Evolutionary conservation across 53 echinoderm and acorn worm species (phyloP).

Genomic region (Stichopus horrens): DNA sequence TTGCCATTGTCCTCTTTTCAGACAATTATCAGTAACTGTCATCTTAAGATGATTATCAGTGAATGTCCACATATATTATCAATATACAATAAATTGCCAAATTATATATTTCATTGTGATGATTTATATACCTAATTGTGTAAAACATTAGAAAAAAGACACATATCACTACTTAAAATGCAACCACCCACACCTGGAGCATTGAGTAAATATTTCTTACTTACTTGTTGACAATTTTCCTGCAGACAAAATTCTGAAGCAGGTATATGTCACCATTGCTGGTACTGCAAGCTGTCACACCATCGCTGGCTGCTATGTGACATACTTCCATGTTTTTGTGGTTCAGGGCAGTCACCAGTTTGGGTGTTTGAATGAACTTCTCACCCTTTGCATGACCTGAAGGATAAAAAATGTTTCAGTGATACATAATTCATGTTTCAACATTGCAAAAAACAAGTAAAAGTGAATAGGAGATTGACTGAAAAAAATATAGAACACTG

Average conservation of each 20-base stretch:
- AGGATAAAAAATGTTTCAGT: not conserved
- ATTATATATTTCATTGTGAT: too few species aligned
- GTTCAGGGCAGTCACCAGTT: conserved; percentile 78
- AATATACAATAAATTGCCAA: not conserved
- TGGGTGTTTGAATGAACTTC: conserved; percentile 61
- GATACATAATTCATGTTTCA: too few species aligned
- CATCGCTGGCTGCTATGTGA: conserved; percentile 78
- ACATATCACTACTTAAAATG: too few species aligned
- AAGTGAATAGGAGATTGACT: too few species aligned
- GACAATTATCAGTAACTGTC: too few species aligned
- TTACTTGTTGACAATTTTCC: conserved; percentile 97
- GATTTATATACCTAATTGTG: too few species aligned
- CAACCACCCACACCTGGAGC: too few species aligned
- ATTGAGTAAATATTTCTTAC: conserved; percentile 7
- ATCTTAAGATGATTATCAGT: too few species aligned
- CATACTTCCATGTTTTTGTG: conserved; percentile 74
- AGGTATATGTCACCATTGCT: conserved; percentile 86
- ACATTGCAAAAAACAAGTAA: too few species aligned
- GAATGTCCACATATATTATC: not conserved
- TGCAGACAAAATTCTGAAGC: conserved; percentile 88
- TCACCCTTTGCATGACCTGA: conserved; percentile 78
- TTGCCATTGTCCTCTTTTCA: too few species aligned
- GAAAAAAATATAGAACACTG: too few species aligned
- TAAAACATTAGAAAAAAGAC: too few species aligned
- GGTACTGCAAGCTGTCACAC: conserved; percentile 84